Percentiles rank a stretch among this genome's conserved stretches.
Evolutionary conservation across 2,113 vertebrate species (phyloP).

Genomic region (Podarcis raffonei): DNA sequence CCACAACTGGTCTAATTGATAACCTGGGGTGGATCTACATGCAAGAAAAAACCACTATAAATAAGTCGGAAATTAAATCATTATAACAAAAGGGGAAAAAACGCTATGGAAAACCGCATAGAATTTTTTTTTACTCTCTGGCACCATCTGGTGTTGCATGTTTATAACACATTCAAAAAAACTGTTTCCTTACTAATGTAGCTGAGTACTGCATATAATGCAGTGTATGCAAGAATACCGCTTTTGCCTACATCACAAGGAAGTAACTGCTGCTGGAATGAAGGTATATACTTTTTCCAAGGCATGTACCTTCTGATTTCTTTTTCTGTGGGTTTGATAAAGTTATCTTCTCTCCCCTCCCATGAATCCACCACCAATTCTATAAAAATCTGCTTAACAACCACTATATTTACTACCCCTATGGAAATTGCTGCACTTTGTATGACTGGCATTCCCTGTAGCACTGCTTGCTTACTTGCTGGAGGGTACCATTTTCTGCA

Average conservation of each 20-base stretch:
- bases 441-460: not conserved
- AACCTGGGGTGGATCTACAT: too few relatives aligned
- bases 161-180: too few relatives aligned
- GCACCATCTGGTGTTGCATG: too few relatives aligned
- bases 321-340: conserved; percentile 19
- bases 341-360: not conserved
- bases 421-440: not conserved
- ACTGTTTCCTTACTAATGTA: too few relatives aligned
- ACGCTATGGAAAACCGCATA: too few relatives aligned
- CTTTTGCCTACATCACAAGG: not conserved
- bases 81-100: too few relatives aligned
- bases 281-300: conserved; percentile 47
- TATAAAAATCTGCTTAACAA: not conserved
- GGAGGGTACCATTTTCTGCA: not conserved
- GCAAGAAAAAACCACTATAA: too few relatives aligned
- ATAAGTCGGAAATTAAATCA: too few relatives aligned
- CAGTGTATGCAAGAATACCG: not conserved
- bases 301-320: not conserved
- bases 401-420: not conserved
- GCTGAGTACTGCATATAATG: too few relatives aligned
- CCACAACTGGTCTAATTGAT: too few relatives aligned
- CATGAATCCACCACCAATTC: not conserved
- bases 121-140: too few relatives aligned
- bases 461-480: not conserved
- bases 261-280: not conserved